Evolutionary conservation across 2,888 invertebrate species (phyloP).

Genomic region (Notodonta ziczac): DNA sequence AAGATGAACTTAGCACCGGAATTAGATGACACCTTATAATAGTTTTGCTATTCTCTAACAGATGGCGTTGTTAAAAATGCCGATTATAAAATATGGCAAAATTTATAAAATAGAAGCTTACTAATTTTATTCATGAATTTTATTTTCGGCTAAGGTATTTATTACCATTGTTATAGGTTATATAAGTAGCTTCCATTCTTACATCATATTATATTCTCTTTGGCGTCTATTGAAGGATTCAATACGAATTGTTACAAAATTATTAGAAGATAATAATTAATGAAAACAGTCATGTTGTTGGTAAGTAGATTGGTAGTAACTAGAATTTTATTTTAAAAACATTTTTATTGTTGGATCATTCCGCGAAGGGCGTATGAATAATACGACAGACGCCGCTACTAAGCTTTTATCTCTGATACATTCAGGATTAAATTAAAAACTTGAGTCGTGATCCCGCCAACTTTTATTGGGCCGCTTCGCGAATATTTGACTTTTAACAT

Average conservation of each 20-base stretch:
- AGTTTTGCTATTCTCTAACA: neutral
- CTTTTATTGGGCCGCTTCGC: slow-evolving; percentile 57
- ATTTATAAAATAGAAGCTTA: no score
- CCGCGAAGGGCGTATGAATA: slow-evolving; percentile 39
- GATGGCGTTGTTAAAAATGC: neutral
- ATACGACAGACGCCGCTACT: slow-evolving; percentile 34
- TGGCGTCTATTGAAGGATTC: no score
- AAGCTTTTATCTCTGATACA: slow-evolving; percentile 47
- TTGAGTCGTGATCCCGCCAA: slow-evolving; percentile 51
- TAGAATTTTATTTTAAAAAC: slow-evolving; percentile 10
- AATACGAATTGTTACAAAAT: no score
- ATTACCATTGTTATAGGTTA: no score
- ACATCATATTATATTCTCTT: no score
- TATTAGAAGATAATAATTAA: no score
- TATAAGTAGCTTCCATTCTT: no score
- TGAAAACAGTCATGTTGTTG: slow-evolving; percentile 25
- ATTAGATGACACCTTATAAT: neutral
- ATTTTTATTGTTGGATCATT: slow-evolving; percentile 28
- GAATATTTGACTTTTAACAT: slow-evolving; percentile 60
- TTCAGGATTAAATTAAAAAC: slow-evolving; percentile 60
- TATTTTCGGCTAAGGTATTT: no score
- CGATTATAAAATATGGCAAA: no score
- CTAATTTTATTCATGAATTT: no score
- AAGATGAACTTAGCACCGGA: no score
- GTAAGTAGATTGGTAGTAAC: no score